Base-by-base conservation (phyloP, 2,113 vertebrate genomes). In the Ciconia boyciana region DNA sequence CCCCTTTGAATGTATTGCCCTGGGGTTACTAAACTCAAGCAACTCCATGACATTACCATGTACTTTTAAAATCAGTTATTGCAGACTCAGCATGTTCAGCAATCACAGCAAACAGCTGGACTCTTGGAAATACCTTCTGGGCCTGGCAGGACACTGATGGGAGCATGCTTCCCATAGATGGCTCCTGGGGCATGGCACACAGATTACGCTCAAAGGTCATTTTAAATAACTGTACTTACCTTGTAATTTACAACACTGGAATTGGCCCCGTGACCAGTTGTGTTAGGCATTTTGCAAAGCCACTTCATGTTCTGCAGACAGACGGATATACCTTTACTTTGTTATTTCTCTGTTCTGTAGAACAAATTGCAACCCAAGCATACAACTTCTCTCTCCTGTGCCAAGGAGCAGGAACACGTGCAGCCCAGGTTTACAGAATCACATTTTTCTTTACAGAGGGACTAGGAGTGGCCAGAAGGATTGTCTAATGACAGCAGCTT, bases 71-170 rank as follows among this genome's bases (percentile, higher is more conserved):
- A 65, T 31, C 70, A 72, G 62, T 66, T 88, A 41, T 18, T 94
- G 93, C 79, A 83, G 58, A 69, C 34, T 91, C 8, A 2, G 93
- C 89, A 32, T 46, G 49, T 93, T 95, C 75, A 61, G 86, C 58
- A 80, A 49, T 86, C 76, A 55, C 48, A 83, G 85, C 82, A 93
- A 97, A 96, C 92, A 94, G 86, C 80, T 80, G 83, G 89, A 62
- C 58, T 81, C 79, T 13, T 83, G 83, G 72, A 91, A 97, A 78
- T 51, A 49, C 66, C 64, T 81, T 29, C 89, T 41, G 55, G 86
- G 68, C 75, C 76, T 74, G 80, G 68, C 83, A 89, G 86, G 80
- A 89, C 68, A 25, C 76, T 43, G 68, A 78, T 66, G 86, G 89
- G 72, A 93, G 29, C 2, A 12, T 2, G 20, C 58, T 68, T 88